Percentiles rank a stretch among this genome's conserved stretches.
These are phyloP conservation scores for Uropsilus gracilis DNA, from an alignment of 2,113 vertebrate species.

Conservation along the genomic window DNA sequence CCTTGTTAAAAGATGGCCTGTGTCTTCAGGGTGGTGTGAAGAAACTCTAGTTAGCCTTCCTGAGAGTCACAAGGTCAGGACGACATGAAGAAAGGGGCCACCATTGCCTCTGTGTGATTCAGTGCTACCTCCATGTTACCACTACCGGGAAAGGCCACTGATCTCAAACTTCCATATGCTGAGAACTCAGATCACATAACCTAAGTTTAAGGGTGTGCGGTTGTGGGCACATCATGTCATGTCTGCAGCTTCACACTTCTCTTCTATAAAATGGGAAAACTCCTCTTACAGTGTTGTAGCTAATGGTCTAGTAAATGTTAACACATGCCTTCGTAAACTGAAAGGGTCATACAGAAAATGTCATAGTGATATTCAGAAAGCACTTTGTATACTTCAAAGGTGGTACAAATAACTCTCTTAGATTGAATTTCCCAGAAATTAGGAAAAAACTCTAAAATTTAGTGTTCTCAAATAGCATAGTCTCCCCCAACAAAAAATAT, in stretches of 20 bases:
- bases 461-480: background rate
- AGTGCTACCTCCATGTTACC: background rate
- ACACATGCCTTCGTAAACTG: background rate
- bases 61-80: background rate
- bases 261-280: background rate
- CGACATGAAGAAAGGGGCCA: background rate
- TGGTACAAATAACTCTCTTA: background rate
- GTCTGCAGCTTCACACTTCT: background rate
- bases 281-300: background rate
- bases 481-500: background rate
- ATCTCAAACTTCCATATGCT: background rate
- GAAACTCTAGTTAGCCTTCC: background rate
- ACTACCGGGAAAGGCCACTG: background rate
- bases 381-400: slow-evolving; percentile 37
- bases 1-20: background rate
- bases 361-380: background rate
- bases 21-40: background rate
- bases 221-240: background rate
- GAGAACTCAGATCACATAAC: background rate
- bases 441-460: slow-evolving; percentile 4
- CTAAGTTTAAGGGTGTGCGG: background rate
- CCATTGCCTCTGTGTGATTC: background rate
- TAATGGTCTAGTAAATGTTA: background rate
- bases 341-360: background rate
- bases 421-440: background rate